A percentile compares a stretch with the other conserved stretches of the same genome.
These are phyloP conservation scores for Nematostella vectensis DNA, from an alignment of 92 coral and sea anemone species.

Conservation along the genomic window DNA sequence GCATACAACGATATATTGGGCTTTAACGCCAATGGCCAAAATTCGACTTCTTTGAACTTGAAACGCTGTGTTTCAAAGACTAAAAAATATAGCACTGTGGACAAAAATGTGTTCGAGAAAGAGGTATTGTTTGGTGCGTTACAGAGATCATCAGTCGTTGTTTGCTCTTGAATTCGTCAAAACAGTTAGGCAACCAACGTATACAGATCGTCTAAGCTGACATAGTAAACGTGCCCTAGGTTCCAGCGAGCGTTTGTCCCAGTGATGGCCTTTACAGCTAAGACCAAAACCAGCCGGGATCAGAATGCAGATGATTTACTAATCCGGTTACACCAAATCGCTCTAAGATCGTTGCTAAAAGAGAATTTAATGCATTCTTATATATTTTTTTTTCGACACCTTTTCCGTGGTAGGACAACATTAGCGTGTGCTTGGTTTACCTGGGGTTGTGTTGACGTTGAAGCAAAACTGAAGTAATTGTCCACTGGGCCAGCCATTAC, in stretches of 20 bases:
- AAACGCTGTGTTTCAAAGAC: too few relatives aligned
- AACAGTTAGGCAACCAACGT: not conserved
- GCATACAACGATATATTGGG: too few relatives aligned
- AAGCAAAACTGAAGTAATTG: not conserved
- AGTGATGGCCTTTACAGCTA: not conserved
- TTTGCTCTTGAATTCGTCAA: not conserved
- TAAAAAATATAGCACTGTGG: too few relatives aligned
- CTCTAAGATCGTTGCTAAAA: slow-evolving; percentile 29
- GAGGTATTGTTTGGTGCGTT: too few relatives aligned
- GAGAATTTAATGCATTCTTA: slow-evolving; percentile 29
- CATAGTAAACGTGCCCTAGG: not conserved
- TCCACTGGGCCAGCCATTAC: not conserved
- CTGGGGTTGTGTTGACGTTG: slow-evolving; percentile 1
- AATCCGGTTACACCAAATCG: slow-evolving; percentile 42
- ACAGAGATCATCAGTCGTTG: too few relatives aligned
- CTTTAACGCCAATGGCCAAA: too few relatives aligned
- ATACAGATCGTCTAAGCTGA: not conserved
- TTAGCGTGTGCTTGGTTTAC: slow-evolving; percentile 4
- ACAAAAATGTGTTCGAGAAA: too few relatives aligned
- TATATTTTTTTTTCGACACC: slow-evolving; percentile 25
- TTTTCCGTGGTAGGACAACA: slow-evolving; percentile 13
- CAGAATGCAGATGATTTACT: slow-evolving; percentile 18
- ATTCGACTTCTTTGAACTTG: too few relatives aligned
- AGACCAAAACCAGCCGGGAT: not conserved
- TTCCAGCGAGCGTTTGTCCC: not conserved